Base-by-base conservation (phyloP, 2,797 vertebrate species). In the Anomalospiza imberbis region DNA sequence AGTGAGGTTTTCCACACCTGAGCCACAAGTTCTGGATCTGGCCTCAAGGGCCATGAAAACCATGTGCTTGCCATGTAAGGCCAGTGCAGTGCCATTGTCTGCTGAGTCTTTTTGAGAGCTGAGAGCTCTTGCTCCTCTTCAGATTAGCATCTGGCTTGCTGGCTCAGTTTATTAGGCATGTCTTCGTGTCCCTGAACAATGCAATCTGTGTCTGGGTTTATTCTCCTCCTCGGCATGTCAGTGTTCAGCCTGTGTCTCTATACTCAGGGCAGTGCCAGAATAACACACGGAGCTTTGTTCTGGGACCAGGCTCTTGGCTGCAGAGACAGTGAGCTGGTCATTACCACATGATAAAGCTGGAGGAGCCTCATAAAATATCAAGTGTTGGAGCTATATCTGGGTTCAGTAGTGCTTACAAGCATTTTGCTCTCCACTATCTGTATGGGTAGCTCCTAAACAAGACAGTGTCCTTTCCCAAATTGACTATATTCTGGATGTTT, bases 281-380 rank as follows among this genome's bases (percentile, higher is more conserved):
- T 42, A 94, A 96, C 88, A 97, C 85, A 73, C 3, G 62, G n/a
- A 14, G 70, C 80, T 87, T 93, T 97, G 94, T 96, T 94, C 58
- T 10, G 9, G 65, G 42, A 36, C 53, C 42, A 57, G 50, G 20
- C 54, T 82, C 68, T 79, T 76, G 67, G 65, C 72, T 76, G 68
- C 0, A 1, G 63, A 78, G 80, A 40, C 91, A 87, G 50, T 21
- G 82, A 92, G 42, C 73, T 92, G 89, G 72, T 92, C 36, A 45
- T 68, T 91, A 57, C 70, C 83, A 74, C 81, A 72, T 92, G 88
- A 94, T 91, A 79, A 81, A 42, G n/a, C 87, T 88, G 77, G 51
- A 96, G 81, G n/a, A 80, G 62, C 55, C 47, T 93, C 83, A 66
- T 93, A 88, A 88, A 92, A 77, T 81, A 48, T 66, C 68, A 91